A percentile compares a stretch with the other conserved stretches of the same genome.
Evolutionary conservation across 1,140 invertebrate species (phyloP).

Genomic region (Euglossa dilemma): DNA sequence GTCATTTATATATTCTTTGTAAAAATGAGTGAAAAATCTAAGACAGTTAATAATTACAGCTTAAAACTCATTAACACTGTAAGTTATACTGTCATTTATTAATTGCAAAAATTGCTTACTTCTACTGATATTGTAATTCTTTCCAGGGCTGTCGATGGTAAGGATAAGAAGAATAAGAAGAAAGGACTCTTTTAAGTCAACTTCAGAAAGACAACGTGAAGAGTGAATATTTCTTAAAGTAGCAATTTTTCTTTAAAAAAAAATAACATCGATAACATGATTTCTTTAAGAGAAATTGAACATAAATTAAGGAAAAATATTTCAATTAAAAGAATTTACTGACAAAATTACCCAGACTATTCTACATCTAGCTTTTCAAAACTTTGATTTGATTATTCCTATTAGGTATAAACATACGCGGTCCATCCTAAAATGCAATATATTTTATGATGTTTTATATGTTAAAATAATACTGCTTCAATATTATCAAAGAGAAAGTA

Average conservation of each 20-base stretch:
- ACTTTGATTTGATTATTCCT: not conserved
- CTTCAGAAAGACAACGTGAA: constrained; percentile 11
- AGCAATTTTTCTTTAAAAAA: constrained; percentile 5
- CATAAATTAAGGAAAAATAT: not conserved
- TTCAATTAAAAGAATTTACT: constrained; percentile 1
- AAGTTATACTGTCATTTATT: constrained; percentile 10
- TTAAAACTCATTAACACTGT: constrained; percentile 37
- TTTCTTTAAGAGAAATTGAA: not conserved
- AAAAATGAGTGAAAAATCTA: constrained; percentile 11
- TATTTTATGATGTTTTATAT: not conserved
- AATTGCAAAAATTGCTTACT: not conserved
- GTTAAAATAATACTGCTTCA: too few relatives aligned
- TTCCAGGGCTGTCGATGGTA: constrained; percentile 84
- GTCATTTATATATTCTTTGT: not conserved
- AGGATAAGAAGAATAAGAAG: constrained; percentile 85
- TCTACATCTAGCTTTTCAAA: not conserved
- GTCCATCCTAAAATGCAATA: not conserved
- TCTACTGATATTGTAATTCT: constrained; percentile 68
- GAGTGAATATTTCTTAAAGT: constrained; percentile 26
- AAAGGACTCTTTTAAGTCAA: constrained; percentile 83
- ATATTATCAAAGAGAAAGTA: too few relatives aligned
- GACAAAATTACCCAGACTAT: not conserved
- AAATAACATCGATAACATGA: not conserved
- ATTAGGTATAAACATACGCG: not conserved
- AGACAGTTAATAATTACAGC: not conserved